A percentile compares a stretch with the other conserved stretches of the same genome.
phyloP scores from a whole-genome alignment of 2,113 vertebrate genomes.

The rabbit (Oryctolagus cuniculus) region DNA sequence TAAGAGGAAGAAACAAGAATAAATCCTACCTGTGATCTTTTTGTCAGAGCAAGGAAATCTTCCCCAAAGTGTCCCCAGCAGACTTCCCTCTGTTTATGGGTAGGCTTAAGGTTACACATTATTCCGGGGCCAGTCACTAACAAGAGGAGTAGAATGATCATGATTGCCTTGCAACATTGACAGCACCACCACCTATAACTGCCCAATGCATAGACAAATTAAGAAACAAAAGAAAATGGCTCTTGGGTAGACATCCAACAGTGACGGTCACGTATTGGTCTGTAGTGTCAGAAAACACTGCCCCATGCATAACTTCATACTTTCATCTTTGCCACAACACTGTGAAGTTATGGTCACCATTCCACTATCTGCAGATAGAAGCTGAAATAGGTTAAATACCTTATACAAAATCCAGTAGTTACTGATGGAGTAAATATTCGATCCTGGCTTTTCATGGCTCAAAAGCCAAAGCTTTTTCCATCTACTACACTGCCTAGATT shows the following conservation, averaged over 20 bases:
- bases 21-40: background rate
- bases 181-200: background rate
- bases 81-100: background rate
- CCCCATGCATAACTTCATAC: background rate
- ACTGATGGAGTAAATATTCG: background rate
- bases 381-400: constrained; percentile 2
- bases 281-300: constrained; percentile 11
- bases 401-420: background rate
- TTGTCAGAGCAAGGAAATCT: background rate
- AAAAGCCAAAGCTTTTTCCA: background rate
- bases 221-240: background rate
- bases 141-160: background rate
- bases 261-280: background rate
- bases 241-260: background rate
- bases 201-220: background rate
- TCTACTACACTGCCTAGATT: background rate
- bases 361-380: background rate
- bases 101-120: background rate
- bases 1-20: background rate
- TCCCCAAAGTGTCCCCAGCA: background rate
- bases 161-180: background rate
- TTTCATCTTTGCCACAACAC: background rate
- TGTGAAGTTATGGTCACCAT: background rate
- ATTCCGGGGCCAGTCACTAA: background rate
- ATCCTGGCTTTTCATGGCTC: background rate